A percentile compares a stretch with the other conserved stretches of the same genome.
Conservation (phyloP, 2,797 vertebrate genomes). For the Pangasius krempfi region DNA sequence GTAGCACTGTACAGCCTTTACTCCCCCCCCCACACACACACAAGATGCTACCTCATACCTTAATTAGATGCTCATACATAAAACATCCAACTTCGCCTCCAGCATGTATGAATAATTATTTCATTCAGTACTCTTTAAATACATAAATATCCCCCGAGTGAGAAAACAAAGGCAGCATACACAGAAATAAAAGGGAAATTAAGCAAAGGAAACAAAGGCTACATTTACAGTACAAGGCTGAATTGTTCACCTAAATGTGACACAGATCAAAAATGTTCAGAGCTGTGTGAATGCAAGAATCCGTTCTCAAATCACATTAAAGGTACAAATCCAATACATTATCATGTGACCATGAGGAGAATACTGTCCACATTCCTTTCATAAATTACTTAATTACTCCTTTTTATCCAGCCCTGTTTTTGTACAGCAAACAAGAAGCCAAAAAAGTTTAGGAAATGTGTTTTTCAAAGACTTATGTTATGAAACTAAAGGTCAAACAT, state of each 20-base stretch:
- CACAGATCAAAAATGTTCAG: neutral
- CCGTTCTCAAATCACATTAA: neutral
- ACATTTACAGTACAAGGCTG: neutral
- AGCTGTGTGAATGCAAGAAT: neutral
- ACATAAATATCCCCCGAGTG: conserved; percentile 18
- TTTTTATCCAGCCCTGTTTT: neutral
- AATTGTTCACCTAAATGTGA: neutral
- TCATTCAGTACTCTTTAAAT: conserved; percentile 27
- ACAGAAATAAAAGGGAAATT: neutral
- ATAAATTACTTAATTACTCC: neutral
- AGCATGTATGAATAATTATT: conserved; percentile 32
- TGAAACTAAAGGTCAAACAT: neutral
- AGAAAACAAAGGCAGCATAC: neutral
- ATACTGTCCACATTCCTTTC: neutral
- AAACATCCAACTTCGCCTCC: conserved; percentile 23
- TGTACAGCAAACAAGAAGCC: neutral
- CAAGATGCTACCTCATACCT: conserved; percentile 2
- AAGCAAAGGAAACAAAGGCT: neutral
- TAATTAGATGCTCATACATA: conserved; percentile 45
- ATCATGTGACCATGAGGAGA: neutral
- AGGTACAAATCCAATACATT: neutral
- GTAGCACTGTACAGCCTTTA: neutral
- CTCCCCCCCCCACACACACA: conserved; percentile 6
- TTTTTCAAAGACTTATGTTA: neutral
- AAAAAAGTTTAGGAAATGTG: neutral